phyloP scores from a whole-genome alignment of 2,888 invertebrate species.

The Drosophila setosimentum region DNA sequence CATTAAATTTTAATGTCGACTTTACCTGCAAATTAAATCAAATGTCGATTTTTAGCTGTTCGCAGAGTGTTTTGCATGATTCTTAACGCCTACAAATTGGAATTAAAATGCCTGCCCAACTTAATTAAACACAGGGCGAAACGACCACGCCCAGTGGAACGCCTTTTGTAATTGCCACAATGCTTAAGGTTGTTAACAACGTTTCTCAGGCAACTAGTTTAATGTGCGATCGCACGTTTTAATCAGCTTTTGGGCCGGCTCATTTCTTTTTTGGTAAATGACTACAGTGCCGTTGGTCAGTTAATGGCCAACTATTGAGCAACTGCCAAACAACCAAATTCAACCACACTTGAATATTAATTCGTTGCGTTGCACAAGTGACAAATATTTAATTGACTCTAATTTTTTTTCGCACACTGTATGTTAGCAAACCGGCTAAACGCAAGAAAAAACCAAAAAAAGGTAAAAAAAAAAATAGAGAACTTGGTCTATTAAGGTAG shows the following conservation, averaged over 20 bases:
- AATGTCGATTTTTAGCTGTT: conserved; percentile 37
- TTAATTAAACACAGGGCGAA: conserved; percentile 33
- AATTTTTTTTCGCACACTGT: conserved; percentile 52
- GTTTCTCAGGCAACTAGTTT: conserved; percentile 53
- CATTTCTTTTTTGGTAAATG: not conserved
- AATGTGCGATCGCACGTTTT: conserved; percentile 40
- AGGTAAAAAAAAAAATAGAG: conserved; percentile 1
- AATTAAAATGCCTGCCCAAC: conserved; percentile 1
- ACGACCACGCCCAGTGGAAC: conserved; percentile 44
- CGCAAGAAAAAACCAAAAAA: not conserved
- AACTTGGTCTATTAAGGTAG: conserved; percentile 25
- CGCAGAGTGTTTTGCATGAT: conserved; percentile 49
- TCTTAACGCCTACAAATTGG: conserved; percentile 37
- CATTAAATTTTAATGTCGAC: conserved; percentile 52
- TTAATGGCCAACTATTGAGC: conserved; percentile 22
- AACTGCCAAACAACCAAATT: conserved; percentile 45
- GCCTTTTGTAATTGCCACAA: conserved; percentile 47
- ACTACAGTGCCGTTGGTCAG: conserved; percentile 39
- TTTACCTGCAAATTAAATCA: conserved; percentile 61
- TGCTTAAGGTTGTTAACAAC: conserved; percentile 20
- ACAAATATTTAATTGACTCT: conserved; percentile 62
- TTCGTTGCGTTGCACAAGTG: conserved; percentile 53
- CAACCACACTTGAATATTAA: conserved; percentile 53
- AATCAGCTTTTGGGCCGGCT: conserved; percentile 37
- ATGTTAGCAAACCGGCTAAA: conserved; percentile 55